A percentile compares a stretch with the other conserved stretches of the same genome.
These are phyloP conservation scores for Hirtodrosophila cameraria DNA, from an alignment of 2,888 invertebrate species.

Conservation along the genomic window DNA sequence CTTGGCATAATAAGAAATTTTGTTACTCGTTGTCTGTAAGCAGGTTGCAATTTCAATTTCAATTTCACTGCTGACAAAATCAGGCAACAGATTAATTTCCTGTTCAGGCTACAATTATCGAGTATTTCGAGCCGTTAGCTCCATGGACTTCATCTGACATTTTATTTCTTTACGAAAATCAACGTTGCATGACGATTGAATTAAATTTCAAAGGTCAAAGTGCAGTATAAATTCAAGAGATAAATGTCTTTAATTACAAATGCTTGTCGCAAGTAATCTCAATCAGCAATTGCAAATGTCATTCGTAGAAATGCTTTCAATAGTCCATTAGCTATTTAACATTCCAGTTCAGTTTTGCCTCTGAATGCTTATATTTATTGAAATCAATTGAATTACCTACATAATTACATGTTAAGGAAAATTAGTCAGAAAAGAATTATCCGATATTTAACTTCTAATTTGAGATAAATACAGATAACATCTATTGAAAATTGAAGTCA, in stretches of 20 bases:
- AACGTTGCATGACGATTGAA: neutral
- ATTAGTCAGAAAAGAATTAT: too few species aligned
- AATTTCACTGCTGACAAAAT: constrained; percentile 9
- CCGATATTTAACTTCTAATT: too few species aligned
- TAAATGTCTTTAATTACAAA: constrained; percentile 25
- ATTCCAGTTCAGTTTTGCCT: too few species aligned
- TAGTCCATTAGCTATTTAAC: too few species aligned
- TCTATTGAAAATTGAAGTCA: too few species aligned
- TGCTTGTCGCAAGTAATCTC: constrained; percentile 1
- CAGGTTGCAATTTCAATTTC: constrained; percentile 29
- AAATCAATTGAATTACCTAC: too few species aligned
- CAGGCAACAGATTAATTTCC: constrained; percentile 2
- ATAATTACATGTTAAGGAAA: too few species aligned
- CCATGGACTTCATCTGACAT: constrained; percentile 1
- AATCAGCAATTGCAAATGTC: constrained; percentile 19
- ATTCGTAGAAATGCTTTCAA: too few species aligned
- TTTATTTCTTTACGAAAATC: constrained; percentile 6
- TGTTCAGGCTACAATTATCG: neutral
- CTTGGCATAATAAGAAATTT: constrained; percentile 57
- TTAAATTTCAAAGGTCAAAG: constrained; percentile 31
- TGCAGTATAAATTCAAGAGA: neutral
- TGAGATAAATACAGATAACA: too few species aligned
- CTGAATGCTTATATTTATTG: too few species aligned
- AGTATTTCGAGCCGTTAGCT: too few species aligned
- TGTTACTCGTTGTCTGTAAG: constrained; percentile 3